phyloP scores from a whole-genome alignment of 1,140 invertebrate genomes.

The Ceratina calcarata region DNA sequence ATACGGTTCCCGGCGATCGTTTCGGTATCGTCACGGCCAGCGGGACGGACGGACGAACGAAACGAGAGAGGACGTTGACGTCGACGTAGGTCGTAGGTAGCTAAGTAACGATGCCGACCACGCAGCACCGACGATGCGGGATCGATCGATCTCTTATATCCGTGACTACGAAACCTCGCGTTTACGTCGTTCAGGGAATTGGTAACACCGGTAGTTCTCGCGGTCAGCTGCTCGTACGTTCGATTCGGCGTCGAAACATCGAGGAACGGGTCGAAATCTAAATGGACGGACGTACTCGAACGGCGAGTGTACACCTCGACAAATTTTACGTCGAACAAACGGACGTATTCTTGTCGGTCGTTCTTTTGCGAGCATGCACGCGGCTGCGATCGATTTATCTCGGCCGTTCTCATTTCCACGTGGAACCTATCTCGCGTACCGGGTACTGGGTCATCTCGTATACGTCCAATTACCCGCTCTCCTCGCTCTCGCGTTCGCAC shows the following conservation, averaged over 20 bases:
- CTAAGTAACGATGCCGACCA: not conserved
- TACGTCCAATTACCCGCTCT: not conserved
- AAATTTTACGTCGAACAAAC: too few species aligned
- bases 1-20: conserved; percentile 31
- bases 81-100: conserved; percentile 19
- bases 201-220: conserved; percentile 5
- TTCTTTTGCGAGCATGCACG: too few species aligned
- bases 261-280: too few species aligned
- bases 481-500: not conserved
- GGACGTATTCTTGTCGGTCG: too few species aligned
- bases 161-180: conserved; percentile 37
- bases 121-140: not conserved
- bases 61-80: conserved; percentile 9
- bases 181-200: conserved; percentile 20
- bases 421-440: not conserved
- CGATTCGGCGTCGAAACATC: too few species aligned
- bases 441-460: not conserved
- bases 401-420: not conserved
- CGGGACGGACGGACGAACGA: not conserved
- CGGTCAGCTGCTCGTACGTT: too few species aligned
- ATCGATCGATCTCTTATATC: conserved; percentile 45
- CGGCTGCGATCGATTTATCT: not conserved
- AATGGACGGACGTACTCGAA: too few species aligned
- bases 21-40: conserved; percentile 4
- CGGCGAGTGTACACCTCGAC: too few species aligned